These are phyloP conservation scores for Entomobrya proxima DNA, from an alignment of 2,888 invertebrate genomes.

Conservation along the genomic window DNA sequence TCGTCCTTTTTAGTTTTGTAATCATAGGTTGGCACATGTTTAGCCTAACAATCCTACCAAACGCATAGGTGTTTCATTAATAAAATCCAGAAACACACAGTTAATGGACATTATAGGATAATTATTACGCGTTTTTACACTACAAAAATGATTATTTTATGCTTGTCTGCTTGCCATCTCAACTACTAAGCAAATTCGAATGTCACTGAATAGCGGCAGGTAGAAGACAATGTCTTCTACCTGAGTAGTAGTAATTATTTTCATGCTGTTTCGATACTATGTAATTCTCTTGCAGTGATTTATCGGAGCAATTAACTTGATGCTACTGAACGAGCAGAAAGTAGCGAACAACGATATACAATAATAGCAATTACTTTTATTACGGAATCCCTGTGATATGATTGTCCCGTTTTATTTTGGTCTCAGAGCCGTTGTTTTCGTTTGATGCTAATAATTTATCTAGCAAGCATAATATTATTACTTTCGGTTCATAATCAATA, in stretches of 20 bases:
- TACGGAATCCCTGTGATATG: neutral
- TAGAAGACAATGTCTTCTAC: neutral
- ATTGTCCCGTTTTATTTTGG: constrained; percentile 14
- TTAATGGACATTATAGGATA: neutral
- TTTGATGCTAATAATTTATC: neutral
- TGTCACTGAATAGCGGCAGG: neutral
- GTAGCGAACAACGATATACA: neutral
- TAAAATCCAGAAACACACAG: neutral
- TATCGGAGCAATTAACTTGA: constrained; percentile 56
- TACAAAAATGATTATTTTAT: constrained; percentile 23
- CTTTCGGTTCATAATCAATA: neutral
- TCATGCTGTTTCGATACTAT: neutral
- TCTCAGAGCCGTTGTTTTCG: constrained; percentile 9
- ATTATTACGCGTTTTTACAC: constrained; percentile 8
- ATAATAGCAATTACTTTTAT: constrained; percentile 22
- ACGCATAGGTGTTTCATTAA: neutral
- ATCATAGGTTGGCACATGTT: neutral
- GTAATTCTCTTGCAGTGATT: constrained; percentile 27
- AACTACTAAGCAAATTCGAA: neutral
- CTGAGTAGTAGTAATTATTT: neutral
- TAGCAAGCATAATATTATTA: neutral
- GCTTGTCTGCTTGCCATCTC: too few relatives aligned
- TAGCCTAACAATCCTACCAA: neutral
- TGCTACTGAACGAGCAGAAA: constrained; percentile 10
- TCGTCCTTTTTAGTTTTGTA: constrained; percentile 12